Conservation (phyloP, 2,888 invertebrate genomes). For the Deilephila porcellus region DNA sequence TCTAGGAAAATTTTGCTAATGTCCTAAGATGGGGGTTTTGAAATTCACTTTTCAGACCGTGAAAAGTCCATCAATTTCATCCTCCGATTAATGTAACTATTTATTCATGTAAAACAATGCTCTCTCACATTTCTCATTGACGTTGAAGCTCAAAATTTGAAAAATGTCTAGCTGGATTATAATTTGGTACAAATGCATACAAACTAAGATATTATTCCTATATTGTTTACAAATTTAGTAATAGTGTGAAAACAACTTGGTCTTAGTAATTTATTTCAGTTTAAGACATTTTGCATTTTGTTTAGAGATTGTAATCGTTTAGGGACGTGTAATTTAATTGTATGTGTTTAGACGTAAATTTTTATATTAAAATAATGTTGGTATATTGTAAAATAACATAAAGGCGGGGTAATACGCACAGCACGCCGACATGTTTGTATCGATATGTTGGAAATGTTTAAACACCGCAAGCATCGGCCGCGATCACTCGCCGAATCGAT, state of each 20-base stretch:
- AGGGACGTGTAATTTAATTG: constrained; percentile 66
- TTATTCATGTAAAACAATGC: constrained; percentile 45
- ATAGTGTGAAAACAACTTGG: constrained; percentile 25
- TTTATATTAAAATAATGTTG: constrained; percentile 52
- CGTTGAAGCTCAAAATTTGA: constrained; percentile 60
- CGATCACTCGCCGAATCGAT: not conserved
- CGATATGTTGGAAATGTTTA: constrained; percentile 20
- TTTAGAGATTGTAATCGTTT: constrained; percentile 69
- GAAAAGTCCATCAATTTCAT: constrained; percentile 72
- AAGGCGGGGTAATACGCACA: constrained; percentile 22
- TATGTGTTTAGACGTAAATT: constrained; percentile 66
- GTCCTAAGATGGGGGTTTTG: constrained; percentile 58
- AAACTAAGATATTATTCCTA: constrained; percentile 80
- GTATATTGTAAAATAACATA: constrained; percentile 45
- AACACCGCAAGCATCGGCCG: not conserved
- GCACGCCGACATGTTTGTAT: constrained; percentile 32
- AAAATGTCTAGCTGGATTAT: constrained; percentile 61
- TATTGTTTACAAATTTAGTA: constrained; percentile 73
- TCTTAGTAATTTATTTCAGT: constrained; percentile 74
- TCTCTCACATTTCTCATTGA: constrained; percentile 62
- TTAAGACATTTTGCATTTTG: constrained; percentile 76
- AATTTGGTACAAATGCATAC: constrained; percentile 83
- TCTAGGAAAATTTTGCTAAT: constrained; percentile 72
- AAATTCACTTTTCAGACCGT: constrained; percentile 71
- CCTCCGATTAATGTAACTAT: constrained; percentile 45